These are phyloP conservation scores for Bambusicola thoracicus DNA, from an alignment of 2,113 vertebrate genomes.

Conservation along the genomic window DNA sequence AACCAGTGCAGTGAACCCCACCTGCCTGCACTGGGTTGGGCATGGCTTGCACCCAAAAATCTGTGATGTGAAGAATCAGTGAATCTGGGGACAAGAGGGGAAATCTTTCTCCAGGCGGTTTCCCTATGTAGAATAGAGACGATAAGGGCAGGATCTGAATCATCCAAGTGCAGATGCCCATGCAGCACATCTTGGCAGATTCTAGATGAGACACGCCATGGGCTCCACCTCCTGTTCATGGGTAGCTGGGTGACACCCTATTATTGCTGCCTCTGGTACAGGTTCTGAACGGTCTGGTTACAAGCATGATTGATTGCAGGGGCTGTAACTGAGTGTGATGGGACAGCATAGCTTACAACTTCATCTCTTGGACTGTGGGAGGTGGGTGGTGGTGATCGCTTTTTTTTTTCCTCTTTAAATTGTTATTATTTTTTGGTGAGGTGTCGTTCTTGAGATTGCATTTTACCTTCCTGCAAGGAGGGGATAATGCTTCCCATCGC, in stretches of 20 bases:
- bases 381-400: background rate
- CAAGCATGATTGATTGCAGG: background rate
- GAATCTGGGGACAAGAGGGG: background rate
- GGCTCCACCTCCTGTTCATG: background rate
- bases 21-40: background rate
- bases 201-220: background rate
- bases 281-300: background rate
- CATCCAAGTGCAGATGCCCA: rapidly evolving
- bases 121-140: background rate
- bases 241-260: too few species aligned
- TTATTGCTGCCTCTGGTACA: background rate
- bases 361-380: rapidly evolving
- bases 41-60: background rate
- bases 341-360: background rate
- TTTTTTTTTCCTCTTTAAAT: rapidly evolving
- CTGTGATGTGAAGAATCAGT: background rate
- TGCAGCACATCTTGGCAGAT: background rate
- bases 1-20: rapidly evolving
- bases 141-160: background rate
- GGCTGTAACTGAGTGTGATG: background rate
- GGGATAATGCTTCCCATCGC: background rate
- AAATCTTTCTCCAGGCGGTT: background rate
- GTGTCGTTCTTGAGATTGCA: background rate
- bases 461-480: background rate
- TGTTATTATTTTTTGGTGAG: background rate